phyloP scores from a whole-genome alignment of 1,140 invertebrate species.

The Akabosia matsudoensis region DNA sequence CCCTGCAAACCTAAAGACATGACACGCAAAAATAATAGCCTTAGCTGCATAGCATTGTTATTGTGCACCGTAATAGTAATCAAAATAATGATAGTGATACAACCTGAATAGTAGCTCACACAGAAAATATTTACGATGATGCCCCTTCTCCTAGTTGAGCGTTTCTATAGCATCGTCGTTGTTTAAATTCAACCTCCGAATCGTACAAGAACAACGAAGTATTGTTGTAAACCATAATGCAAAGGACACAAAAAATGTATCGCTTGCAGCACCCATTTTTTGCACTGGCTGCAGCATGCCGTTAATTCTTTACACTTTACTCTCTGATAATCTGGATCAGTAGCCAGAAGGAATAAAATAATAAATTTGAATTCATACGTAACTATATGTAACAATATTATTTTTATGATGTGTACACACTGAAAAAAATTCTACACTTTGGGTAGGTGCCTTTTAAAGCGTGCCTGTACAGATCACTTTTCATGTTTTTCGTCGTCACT shows the following conservation, averaged over 20 bases:
- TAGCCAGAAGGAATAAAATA: constrained; percentile 18
- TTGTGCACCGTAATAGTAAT: background rate
- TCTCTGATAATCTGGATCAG: constrained; percentile 20
- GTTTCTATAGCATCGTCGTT: too few relatives aligned
- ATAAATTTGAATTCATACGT: background rate
- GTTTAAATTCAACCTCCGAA: too few relatives aligned
- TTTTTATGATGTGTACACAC: too few relatives aligned
- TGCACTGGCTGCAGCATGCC: background rate
- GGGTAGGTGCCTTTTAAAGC: background rate
- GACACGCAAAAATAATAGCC: background rate
- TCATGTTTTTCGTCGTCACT: background rate
- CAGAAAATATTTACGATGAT: background rate
- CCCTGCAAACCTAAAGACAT: background rate
- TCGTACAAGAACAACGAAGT: background rate
- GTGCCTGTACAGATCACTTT: background rate
- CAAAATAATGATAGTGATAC: background rate
- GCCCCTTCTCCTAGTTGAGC: too few relatives aligned
- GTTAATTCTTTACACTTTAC: constrained; percentile 22
- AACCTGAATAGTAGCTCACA: background rate
- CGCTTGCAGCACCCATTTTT: constrained; percentile 1
- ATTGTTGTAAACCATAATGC: background rate
- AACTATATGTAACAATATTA: too few relatives aligned
- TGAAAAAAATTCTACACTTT: too few relatives aligned
- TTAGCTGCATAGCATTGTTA: background rate
- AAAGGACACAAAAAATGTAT: background rate